Percentiles rank a stretch among this genome's conserved stretches.
Evolutionary conservation across 2,113 vertebrate genomes (phyloP).

Genomic region (Galbula dea): DNA sequence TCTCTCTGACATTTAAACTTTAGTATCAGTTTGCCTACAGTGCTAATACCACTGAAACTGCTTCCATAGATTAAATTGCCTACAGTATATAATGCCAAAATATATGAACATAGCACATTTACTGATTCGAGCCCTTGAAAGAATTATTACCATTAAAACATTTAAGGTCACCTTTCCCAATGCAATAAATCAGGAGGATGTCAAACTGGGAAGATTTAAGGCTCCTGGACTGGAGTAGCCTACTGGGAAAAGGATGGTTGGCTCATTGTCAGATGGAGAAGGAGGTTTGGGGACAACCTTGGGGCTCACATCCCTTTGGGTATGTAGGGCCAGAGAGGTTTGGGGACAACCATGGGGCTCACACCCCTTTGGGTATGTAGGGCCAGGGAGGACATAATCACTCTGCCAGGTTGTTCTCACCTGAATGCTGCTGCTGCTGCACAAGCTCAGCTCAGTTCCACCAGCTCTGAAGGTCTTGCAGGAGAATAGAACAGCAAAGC

Average conservation of each 20-base stretch:
- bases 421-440: background rate
- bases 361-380: fast-evolving
- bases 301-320: background rate
- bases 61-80: slow-evolving; percentile 68
- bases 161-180: slow-evolving; percentile 72
- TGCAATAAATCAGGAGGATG: slow-evolving; percentile 60
- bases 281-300: background rate
- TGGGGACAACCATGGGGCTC: background rate
- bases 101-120: slow-evolving; percentile 68
- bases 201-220: slow-evolving; percentile 46
- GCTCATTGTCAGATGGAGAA: background rate
- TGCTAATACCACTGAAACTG: slow-evolving; percentile 68
- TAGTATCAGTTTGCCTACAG: slow-evolving; percentile 71
- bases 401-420: background rate
- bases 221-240: background rate
- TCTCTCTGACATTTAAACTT: slow-evolving; percentile 73
- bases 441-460: fast-evolving
- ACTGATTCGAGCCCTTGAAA: slow-evolving; percentile 65
- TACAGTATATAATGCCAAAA: slow-evolving; percentile 67
- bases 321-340: fast-evolving
- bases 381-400: no score
- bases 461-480: background rate
- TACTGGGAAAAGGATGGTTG: background rate
- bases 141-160: slow-evolving; percentile 72
- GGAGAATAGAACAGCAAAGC: background rate